These are phyloP conservation scores for Conistra vaccinii DNA, from an alignment of 2,888 invertebrate species.

Conservation along the genomic window DNA sequence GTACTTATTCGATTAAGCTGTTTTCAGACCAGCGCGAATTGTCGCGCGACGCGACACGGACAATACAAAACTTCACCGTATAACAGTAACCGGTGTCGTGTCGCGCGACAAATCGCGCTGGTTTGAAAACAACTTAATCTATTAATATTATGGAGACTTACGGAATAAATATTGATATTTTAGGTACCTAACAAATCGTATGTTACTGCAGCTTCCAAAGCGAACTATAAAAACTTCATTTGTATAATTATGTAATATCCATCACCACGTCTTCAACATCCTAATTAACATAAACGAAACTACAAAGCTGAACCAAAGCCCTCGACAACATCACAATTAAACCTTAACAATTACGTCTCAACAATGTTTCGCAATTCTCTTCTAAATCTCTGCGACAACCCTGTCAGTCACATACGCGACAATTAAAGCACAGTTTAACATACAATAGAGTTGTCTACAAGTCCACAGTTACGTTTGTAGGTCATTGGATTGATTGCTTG, in stretches of 20 bases:
- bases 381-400: constrained; percentile 45
- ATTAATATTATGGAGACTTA: too few relatives aligned
- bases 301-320: constrained; percentile 27
- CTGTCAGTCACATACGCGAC: constrained; percentile 65
- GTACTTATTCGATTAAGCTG: neutral
- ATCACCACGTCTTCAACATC: neutral
- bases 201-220: neutral
- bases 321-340: constrained; percentile 31
- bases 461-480: constrained; percentile 70
- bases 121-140: too few relatives aligned
- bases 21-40: too few relatives aligned
- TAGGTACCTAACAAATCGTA: neutral
- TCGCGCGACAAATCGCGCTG: too few relatives aligned
- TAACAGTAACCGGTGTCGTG: too few relatives aligned
- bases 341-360: constrained; percentile 25
- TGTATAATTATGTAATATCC: neutral
- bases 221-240: neutral
- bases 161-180: neutral
- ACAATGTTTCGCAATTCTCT: constrained; percentile 16
- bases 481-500: constrained; percentile 79
- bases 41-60: too few relatives aligned
- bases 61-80: too few relatives aligned
- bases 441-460: constrained; percentile 79
- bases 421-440: constrained; percentile 80
- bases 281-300: constrained; percentile 23